Conservation (phyloP, 2,113 vertebrate genomes). For the Sminthopsis crassicaudata region DNA sequence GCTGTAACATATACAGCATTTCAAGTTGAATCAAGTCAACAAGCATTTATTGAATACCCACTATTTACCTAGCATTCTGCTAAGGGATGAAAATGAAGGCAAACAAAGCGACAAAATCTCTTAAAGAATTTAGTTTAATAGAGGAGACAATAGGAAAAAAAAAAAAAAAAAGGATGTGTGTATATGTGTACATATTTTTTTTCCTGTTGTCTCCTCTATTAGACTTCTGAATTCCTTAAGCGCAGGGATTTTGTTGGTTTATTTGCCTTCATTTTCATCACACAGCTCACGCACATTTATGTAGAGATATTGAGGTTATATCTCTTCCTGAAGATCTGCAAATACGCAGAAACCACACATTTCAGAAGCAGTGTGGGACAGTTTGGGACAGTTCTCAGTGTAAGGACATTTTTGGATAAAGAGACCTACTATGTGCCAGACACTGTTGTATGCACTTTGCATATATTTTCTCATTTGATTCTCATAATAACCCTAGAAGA, state of each 20-base stretch:
- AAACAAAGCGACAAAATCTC: background rate
- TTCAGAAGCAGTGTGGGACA: rapidly evolving
- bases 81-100: background rate
- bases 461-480: background rate
- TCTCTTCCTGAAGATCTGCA: background rate
- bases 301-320: too few species aligned
- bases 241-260: background rate
- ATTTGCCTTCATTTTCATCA: background rate
- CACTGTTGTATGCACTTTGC: too few species aligned
- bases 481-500: background rate
- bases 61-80: background rate
- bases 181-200: too few species aligned
- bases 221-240: background rate
- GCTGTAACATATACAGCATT: background rate
- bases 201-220: background rate
- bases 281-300: too few species aligned
- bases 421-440: background rate
- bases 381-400: background rate
- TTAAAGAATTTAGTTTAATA: background rate
- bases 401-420: background rate
- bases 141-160: background rate
- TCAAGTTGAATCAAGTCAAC: background rate
- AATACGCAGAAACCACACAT: background rate
- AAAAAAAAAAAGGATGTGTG: too few species aligned
- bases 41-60: background rate